phyloP scores from a whole-genome alignment of 1,140 invertebrate species.

The Aphidius ervi region DNA sequence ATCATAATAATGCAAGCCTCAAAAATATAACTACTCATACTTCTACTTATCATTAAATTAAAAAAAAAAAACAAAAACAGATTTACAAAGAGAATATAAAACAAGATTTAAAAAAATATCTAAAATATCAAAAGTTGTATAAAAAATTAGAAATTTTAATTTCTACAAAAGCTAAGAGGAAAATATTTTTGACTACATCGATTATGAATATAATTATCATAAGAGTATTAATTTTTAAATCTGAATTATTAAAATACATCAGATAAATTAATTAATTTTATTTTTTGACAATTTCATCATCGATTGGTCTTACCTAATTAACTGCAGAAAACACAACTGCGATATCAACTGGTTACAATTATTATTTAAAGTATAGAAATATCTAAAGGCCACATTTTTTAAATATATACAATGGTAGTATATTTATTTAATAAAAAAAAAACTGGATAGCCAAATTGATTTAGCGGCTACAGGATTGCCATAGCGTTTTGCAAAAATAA shows the following conservation, averaged over 20 bases:
- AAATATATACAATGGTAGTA: not conserved
- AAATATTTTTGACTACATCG: too few species aligned
- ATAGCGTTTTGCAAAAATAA: too few species aligned
- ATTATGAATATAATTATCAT: too few species aligned
- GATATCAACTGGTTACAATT: too few species aligned
- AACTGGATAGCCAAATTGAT: not conserved
- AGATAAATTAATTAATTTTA: not conserved
- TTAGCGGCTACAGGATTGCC: not conserved
- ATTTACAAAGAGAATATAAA: not conserved
- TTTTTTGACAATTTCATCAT: not conserved
- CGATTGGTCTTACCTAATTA: slow-evolving; percentile 20
- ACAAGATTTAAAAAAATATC: not conserved
- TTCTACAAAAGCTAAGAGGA: too few species aligned
- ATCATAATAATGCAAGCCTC: slow-evolving; percentile 10
- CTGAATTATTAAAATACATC: too few species aligned
- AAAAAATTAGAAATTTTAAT: too few species aligned
- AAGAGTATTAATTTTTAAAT: too few species aligned
- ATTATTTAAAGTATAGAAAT: too few species aligned
- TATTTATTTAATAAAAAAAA: slow-evolving; percentile 4
- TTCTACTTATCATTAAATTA: slow-evolving; percentile 8
- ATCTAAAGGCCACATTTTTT: not conserved
- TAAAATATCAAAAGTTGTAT: too few species aligned
- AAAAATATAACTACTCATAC: not conserved
- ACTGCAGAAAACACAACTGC: slow-evolving; percentile 11
- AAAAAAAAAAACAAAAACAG: slow-evolving; percentile 1